A percentile compares a stretch with the other conserved stretches of the same genome.
These are phyloP conservation scores for Amphipyra berbera DNA, from an alignment of 2,888 invertebrate species.

Conservation along the genomic window DNA sequence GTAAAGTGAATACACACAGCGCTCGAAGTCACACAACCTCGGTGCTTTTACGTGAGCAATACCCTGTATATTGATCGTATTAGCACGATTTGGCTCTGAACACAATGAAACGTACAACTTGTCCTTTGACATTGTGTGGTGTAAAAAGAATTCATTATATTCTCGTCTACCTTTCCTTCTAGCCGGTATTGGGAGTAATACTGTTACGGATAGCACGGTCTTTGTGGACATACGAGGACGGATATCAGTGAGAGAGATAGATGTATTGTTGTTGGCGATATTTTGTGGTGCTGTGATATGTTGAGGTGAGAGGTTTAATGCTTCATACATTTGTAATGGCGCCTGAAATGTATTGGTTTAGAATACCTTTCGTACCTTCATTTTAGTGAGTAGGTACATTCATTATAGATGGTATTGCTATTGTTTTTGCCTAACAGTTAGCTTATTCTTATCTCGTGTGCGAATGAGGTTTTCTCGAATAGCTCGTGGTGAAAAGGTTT, in stretches of 20 bases:
- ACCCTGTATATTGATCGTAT: background rate
- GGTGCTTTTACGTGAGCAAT: background rate
- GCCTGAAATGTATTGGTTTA: background rate
- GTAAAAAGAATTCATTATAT: constrained; percentile 12
- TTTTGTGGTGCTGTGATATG: background rate
- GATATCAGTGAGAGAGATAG: background rate
- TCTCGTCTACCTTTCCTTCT: background rate
- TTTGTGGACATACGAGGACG: background rate
- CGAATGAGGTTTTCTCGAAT: too few relatives aligned
- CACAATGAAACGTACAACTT: background rate
- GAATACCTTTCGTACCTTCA: too few relatives aligned
- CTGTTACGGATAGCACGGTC: background rate
- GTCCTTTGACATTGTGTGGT: background rate
- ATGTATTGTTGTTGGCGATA: background rate
- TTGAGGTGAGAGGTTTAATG: too few relatives aligned
- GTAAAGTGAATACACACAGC: constrained; percentile 1
- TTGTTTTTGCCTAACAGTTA: too few relatives aligned
- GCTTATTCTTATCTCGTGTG: too few relatives aligned
- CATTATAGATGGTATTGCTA: too few relatives aligned
- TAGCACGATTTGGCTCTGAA: background rate
- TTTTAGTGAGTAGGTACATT: too few relatives aligned
- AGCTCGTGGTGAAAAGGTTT: too few relatives aligned
- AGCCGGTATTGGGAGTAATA: background rate
- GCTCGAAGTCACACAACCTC: background rate
- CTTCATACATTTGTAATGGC: background rate